These are phyloP conservation scores for Notechis scutatus DNA, from an alignment of 2,113 vertebrate species.

Conservation along the genomic window DNA sequence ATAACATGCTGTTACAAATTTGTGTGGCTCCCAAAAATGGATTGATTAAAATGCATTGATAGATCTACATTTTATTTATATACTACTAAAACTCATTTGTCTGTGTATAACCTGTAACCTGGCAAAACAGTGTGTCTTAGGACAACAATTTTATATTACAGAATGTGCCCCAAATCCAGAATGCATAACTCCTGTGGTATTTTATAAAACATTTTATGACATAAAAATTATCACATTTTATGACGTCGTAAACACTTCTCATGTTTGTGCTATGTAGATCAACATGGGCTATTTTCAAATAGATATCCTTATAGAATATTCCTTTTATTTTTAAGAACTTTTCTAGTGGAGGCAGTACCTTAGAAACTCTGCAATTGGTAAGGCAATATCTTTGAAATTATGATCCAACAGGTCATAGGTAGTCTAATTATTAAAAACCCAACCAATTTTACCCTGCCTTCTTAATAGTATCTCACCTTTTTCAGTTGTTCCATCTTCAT, in stretches of 20 bases:
- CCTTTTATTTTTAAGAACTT: not conserved
- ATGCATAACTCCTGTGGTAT: not conserved
- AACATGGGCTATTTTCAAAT: not conserved
- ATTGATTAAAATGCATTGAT: not conserved
- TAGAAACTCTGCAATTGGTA: not conserved
- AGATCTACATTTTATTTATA: not conserved
- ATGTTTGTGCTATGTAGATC: not conserved
- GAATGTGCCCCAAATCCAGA: not conserved
- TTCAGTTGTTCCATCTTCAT: not conserved
- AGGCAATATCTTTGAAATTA: not conserved
- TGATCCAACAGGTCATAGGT: not conserved
- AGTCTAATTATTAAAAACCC: not conserved
- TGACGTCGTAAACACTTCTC: not conserved
- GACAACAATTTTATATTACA: not conserved
- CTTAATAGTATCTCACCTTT: not conserved
- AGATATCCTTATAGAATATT: not conserved
- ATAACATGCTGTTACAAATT: not conserved
- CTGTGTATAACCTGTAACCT: not conserved
- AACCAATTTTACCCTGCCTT: not conserved
- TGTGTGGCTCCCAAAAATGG: not conserved
- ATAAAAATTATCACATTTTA: not conserved
- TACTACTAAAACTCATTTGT: not conserved
- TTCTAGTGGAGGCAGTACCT: not conserved
- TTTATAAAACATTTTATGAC: not conserved
- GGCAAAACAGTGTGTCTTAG: not conserved